Percentiles rank a stretch among this genome's conserved stretches.
These are phyloP conservation scores for Megalonaias nervosa DNA, from an alignment of 1,140 invertebrate genomes.

Conservation along the genomic window DNA sequence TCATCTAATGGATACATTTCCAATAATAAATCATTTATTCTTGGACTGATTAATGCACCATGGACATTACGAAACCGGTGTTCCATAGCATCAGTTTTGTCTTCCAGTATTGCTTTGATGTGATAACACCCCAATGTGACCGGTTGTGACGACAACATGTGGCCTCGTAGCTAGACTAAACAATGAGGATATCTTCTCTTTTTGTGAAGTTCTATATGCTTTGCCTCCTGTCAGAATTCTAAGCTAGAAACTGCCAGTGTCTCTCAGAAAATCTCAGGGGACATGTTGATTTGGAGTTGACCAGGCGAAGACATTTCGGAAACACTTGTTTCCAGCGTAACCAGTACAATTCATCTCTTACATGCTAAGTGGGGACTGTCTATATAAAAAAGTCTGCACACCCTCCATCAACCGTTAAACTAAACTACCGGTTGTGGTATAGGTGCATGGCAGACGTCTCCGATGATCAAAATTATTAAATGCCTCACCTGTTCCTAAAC, in stretches of 20 bases:
- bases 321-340: constrained; percentile 23
- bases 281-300: constrained; percentile 21
- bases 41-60: too few species aligned
- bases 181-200: constrained; percentile 81
- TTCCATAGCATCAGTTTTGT: too few species aligned
- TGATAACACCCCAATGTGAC: too few species aligned
- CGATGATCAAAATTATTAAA: too few species aligned
- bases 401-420: constrained; percentile 10
- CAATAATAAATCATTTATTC: too few species aligned
- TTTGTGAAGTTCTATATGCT: constrained; percentile 90
- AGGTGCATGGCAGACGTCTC: constrained; percentile 81
- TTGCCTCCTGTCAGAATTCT: constrained; percentile 76
- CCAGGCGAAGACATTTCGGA: constrained; percentile 14
- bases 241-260: constrained; percentile 81
- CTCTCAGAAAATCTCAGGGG: constrained; percentile 40
- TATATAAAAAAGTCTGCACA: constrained; percentile 55
- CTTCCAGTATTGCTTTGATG: too few species aligned
- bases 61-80: too few species aligned
- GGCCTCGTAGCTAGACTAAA: constrained; percentile 16
- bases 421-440: constrained; percentile 80
- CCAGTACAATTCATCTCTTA: constrained; percentile 1
- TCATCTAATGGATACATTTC: too few species aligned
- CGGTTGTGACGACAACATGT: constrained; percentile 21
- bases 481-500: too few species aligned
- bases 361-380: constrained; percentile 47